phyloP scores from a whole-genome alignment of 2,113 vertebrate genomes.

The Mormyrus iriodes region DNA sequence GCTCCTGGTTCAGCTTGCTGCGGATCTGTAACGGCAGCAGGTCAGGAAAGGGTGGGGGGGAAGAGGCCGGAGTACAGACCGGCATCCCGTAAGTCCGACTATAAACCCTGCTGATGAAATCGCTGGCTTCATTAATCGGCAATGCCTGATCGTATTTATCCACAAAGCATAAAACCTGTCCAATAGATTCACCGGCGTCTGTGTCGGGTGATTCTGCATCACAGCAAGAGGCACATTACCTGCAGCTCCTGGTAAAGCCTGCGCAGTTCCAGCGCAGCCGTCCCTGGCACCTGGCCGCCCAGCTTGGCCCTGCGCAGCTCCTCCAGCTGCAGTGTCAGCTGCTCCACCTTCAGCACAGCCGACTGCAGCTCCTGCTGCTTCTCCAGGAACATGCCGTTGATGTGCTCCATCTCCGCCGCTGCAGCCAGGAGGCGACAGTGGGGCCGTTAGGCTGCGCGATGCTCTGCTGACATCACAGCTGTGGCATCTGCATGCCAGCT shows the following conservation, averaged over 20 bases:
- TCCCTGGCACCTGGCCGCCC: conserved; percentile 74
- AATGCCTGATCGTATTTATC: not conserved
- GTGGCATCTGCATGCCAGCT: not conserved
- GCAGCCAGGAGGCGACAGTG: not conserved
- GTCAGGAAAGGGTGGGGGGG: too few species aligned
- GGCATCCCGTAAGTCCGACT: not conserved
- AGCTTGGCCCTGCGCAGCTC: conserved; percentile 86
- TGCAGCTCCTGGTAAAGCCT: conserved; percentile 96
- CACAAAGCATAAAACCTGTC: not conserved
- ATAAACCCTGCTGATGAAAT: not conserved
- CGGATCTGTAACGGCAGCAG: conserved; percentile 66
- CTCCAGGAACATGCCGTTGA: conserved; percentile 92
- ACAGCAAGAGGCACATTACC: conserved; percentile 52
- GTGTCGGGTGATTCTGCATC: not conserved
- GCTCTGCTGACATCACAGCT: not conserved
- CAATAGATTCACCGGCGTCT: not conserved
- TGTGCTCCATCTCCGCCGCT: conserved; percentile 96
- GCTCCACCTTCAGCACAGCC: conserved; percentile 89
- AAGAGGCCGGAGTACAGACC: not conserved
- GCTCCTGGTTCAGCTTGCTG: conserved; percentile 96
- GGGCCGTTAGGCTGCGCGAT: not conserved
- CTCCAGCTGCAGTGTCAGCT: conserved; percentile 89
- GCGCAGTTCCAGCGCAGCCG: conserved; percentile 83
- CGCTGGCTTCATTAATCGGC: not conserved
- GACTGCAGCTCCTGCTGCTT: conserved; percentile 92